phyloP scores from a whole-genome alignment of 2,888 invertebrate species.

The Aleiodes testaceus region DNA sequence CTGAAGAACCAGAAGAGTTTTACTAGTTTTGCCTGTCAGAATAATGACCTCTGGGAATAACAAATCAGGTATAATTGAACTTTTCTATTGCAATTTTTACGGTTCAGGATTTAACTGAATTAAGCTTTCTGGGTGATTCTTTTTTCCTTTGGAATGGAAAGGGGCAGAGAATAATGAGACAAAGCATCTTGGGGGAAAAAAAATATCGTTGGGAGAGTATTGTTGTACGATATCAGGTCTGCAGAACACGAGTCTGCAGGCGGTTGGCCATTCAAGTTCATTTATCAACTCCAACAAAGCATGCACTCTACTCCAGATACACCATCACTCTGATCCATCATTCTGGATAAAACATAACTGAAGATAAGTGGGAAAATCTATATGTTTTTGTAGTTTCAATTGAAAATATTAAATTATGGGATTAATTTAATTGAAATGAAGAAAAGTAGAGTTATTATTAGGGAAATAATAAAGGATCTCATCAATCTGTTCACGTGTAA shows the following conservation, averaged over 20 bases:
- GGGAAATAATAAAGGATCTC: constrained; percentile 14
- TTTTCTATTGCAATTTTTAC: constrained; percentile 11
- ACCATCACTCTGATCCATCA: constrained; percentile 26
- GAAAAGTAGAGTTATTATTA: too few relatives aligned
- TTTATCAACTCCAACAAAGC: constrained; percentile 34
- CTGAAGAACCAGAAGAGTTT: constrained; percentile 15
- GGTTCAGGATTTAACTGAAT: neutral
- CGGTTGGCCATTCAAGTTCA: constrained; percentile 23
- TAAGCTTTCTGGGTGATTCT: neutral
- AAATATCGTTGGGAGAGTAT: constrained; percentile 27
- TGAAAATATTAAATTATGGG: neutral
- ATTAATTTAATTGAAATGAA: neutral
- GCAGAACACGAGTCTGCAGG: constrained; percentile 26
- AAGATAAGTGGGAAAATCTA: neutral
- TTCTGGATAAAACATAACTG: constrained; percentile 10
- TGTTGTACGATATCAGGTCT: constrained; percentile 30
- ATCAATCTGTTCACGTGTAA: constrained; percentile 19
- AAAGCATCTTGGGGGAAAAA: constrained; percentile 13
- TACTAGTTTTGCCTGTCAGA: constrained; percentile 10
- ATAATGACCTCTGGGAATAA: constrained; percentile 25
- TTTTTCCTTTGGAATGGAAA: neutral
- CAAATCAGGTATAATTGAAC: constrained; percentile 10
- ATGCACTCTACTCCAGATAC: constrained; percentile 24
- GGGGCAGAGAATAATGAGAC: constrained; percentile 6
- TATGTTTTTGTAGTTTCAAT: neutral